Conservation (phyloP, 2,888 invertebrate genomes). For the Drosophila mettleri region DNA sequence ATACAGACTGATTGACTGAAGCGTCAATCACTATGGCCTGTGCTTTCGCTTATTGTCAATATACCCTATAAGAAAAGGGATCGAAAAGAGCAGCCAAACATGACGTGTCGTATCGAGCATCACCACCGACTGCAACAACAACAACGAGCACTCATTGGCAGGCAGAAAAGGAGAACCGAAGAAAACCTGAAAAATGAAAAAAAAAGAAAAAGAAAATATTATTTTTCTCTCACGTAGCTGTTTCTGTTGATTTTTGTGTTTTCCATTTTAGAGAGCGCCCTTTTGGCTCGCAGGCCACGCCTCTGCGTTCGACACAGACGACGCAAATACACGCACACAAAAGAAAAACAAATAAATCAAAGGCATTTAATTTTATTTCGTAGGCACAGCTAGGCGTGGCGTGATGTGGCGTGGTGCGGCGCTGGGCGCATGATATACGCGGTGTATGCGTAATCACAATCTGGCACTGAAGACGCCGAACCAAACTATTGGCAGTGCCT, state of each 20-base stretch:
- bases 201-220: constrained; percentile 3
- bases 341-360: constrained; percentile 69
- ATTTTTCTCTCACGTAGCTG: constrained; percentile 38
- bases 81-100: constrained; percentile 31
- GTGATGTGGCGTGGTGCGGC: neutral
- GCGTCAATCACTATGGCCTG: neutral
- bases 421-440: constrained; percentile 58
- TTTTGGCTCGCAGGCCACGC: constrained; percentile 24
- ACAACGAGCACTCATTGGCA: constrained; percentile 16
- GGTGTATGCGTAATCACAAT: constrained; percentile 69
- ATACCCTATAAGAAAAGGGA: constrained; percentile 12
- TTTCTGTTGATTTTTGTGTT: constrained; percentile 26
- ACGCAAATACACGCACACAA: constrained; percentile 16
- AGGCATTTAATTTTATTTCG: constrained; percentile 73
- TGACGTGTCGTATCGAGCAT: constrained; percentile 42
- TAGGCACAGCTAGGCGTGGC: constrained; percentile 29
- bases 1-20: neutral
- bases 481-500: constrained; percentile 48
- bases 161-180: constrained; percentile 10
- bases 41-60: neutral
- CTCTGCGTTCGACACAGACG: constrained; percentile 24
- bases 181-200: neutral
- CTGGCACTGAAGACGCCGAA: constrained; percentile 11
- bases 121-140: constrained; percentile 15
- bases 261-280: constrained; percentile 10